Conservation (phyloP, 2,888 invertebrate genomes). For the Smittia aterrima region DNA sequence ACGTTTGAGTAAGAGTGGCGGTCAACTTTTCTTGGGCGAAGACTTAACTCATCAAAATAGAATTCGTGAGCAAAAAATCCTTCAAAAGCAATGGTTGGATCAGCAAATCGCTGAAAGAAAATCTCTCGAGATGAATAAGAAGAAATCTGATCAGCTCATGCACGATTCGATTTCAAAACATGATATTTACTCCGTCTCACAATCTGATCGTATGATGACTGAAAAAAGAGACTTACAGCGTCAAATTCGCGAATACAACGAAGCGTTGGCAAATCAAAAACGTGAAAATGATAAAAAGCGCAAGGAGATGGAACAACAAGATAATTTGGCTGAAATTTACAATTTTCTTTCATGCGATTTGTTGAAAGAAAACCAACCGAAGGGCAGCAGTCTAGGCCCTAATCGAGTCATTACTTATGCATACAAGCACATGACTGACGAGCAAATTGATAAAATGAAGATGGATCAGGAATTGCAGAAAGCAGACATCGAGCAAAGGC, state of each 20-base stretch:
- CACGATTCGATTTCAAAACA: slow-evolving; percentile 59
- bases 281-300: slow-evolving; percentile 47
- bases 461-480: slow-evolving; percentile 72
- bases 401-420: slow-evolving; percentile 67
- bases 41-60: slow-evolving; percentile 70
- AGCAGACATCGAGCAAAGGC: slow-evolving; percentile 53
- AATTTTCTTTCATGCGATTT: slow-evolving; percentile 80
- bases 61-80: slow-evolving; percentile 70
- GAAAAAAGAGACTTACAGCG: slow-evolving; percentile 22
- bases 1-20: slow-evolving; percentile 73
- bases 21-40: slow-evolving; percentile 81
- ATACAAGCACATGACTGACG: slow-evolving; percentile 79
- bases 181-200: not conserved
- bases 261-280: slow-evolving; percentile 48
- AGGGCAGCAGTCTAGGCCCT: slow-evolving; percentile 73
- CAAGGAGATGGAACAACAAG: slow-evolving; percentile 66
- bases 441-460: slow-evolving; percentile 68
- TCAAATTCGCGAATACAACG: slow-evolving; percentile 32
- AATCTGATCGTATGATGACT: not conserved
- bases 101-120: slow-evolving; percentile 63
- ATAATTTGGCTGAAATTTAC: slow-evolving; percentile 80
- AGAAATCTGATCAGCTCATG: slow-evolving; percentile 62
- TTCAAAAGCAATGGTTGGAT: slow-evolving; percentile 80
- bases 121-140: slow-evolving; percentile 61
- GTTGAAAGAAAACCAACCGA: slow-evolving; percentile 79